These are phyloP conservation scores for Urocitellus parryii DNA, from an alignment of 2,113 vertebrate species.

Conservation along the genomic window DNA sequence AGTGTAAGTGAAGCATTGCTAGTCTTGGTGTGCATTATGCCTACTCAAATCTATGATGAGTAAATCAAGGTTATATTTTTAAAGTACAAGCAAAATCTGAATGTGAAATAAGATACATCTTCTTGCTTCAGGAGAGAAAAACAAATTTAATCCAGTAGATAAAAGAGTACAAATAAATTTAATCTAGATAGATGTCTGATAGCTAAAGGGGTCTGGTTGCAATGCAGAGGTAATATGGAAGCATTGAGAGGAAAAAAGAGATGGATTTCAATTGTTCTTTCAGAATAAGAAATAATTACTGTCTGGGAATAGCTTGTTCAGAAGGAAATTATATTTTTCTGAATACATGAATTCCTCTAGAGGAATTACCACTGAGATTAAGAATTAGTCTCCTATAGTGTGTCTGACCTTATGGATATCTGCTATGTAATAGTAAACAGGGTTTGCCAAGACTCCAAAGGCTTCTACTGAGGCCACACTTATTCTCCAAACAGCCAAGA, in stretches of 20 bases:
- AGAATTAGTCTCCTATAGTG: not conserved
- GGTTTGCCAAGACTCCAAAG: not conserved
- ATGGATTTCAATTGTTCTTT: not conserved
- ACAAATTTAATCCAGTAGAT: not conserved
- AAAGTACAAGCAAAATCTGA: not conserved
- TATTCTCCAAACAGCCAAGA: not conserved
- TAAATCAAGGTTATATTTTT: not conserved
- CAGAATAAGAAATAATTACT: constrained; percentile 2
- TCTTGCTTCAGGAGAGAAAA: not conserved
- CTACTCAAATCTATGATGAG: not conserved
- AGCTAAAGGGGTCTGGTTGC: not conserved
- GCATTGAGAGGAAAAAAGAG: not conserved
- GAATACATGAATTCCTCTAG: not conserved
- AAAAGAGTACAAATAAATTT: not conserved
- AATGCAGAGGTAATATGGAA: not conserved
- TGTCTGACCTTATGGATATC: not conserved
- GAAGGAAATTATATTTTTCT: constrained; percentile 27
- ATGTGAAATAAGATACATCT: not conserved
- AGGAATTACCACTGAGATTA: not conserved
- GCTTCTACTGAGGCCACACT: not conserved
- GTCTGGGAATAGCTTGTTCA: not conserved
- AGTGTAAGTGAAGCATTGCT: not conserved
- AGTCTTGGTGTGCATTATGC: not conserved
- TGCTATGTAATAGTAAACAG: not conserved
- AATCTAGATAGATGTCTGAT: not conserved